A percentile compares a stretch with the other conserved stretches of the same genome.
These are phyloP conservation scores for Falco naumanni DNA, from an alignment of 2,797 vertebrate species.

Conservation along the genomic window DNA sequence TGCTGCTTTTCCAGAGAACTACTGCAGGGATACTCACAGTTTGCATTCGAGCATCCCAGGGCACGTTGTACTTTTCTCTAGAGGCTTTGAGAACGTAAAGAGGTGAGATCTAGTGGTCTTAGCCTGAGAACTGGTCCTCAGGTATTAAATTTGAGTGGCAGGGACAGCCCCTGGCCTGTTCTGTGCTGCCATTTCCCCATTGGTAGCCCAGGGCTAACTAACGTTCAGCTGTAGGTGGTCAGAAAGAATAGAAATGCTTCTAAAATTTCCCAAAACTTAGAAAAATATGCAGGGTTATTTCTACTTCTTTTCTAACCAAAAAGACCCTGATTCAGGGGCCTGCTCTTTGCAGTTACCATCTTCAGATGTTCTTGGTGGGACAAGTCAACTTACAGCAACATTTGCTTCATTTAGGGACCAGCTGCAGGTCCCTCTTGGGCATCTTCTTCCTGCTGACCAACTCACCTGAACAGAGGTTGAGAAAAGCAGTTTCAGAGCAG, in stretches of 20 bases:
- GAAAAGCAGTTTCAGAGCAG: neutral
- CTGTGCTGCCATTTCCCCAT: neutral
- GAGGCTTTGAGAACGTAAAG: neutral
- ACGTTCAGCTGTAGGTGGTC: neutral
- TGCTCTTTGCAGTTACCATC: neutral
- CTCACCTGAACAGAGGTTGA: neutral
- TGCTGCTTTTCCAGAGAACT: neutral
- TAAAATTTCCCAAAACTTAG: neutral
- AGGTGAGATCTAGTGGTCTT: neutral
- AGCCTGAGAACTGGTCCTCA: neutral
- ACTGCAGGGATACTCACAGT: neutral
- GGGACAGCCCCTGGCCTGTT: neutral
- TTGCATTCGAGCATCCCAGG: neutral
- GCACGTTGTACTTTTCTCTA: neutral
- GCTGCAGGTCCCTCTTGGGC: neutral
- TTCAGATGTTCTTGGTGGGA: neutral
- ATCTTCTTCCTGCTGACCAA: neutral
- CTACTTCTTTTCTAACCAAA: neutral
- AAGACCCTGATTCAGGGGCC: neutral
- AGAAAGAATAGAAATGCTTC: neutral
- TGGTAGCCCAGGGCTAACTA: neutral
- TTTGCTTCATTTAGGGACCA: neutral
- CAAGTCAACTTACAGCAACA: neutral
- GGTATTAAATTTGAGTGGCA: neutral
- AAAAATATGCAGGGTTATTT: neutral